Evolutionary conservation across 2,888 invertebrate genomes (phyloP), one percentile per base, ranked within the genome.

Genomic region (Tenthredo amoena): DNA sequence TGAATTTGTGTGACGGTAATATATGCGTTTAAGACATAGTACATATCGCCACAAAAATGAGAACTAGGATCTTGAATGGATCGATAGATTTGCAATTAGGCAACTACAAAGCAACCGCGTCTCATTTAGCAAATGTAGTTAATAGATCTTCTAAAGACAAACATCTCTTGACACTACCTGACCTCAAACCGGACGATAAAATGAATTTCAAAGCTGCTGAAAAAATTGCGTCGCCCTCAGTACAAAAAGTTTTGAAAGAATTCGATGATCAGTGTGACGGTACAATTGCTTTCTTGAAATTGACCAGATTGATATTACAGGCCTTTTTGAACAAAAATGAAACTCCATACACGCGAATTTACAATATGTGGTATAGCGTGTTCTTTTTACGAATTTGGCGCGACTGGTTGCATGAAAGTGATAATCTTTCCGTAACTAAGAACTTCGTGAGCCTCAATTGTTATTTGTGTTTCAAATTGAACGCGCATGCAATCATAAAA

Each of bases 191-290:
- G 15, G 87, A 88, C 18, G 86, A 88, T 37, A 88, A 87, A 68
- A 87, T 88, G 87, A 88, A 87, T 84, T 88, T 81, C 79, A 26
- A n/a, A 26, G 50, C 87, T 26, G 86, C 86, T 12, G 65, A 85
- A 26, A 88, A 88, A 85, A 88, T 88, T 26, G 84, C 87, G 43
- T 81, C 77, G 4, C 34, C 31, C 37, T 47, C 40, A 37, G 87
- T 87, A 18, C 81, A 87, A 71, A 55, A 86, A 37, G 47, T 12
- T 68, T 74, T 87, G n/a, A 40, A 76, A 34, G 31, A 76, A 12
- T 37, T 86, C 18, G 18, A 83, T 26, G 50, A 86, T 21, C 50
- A 76, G 79, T 21, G 37, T 55, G 26, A 47, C 31, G 84, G 85
- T 40, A 87, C 87, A 43, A 74, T 84, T 26, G 50, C 83, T 15